phyloP scores from a whole-genome alignment of 1,140 invertebrate species.

The Temnothorax nylanderi region DNA sequence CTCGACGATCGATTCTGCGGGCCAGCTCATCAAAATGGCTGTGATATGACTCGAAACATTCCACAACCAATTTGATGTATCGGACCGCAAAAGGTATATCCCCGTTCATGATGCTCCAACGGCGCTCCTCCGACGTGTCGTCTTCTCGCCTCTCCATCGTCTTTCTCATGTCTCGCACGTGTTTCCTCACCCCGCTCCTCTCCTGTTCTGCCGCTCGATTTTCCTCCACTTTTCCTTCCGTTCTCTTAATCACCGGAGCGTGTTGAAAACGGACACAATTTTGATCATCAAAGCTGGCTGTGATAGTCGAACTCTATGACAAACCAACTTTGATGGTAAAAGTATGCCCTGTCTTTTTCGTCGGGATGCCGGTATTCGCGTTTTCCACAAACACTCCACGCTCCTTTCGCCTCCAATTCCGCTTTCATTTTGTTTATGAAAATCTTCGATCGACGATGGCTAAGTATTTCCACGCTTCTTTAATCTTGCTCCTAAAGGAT shows the following conservation, averaged over 20 bases:
- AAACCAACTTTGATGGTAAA: slow-evolving; percentile 91
- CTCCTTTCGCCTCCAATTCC: background rate
- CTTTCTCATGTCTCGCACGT: background rate
- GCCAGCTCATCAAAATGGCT: slow-evolving; percentile 93
- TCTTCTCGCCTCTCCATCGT: background rate
- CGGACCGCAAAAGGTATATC: slow-evolving; percentile 83
- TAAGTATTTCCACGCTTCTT: slow-evolving; percentile 28
- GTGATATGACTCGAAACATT: slow-evolving; percentile 91
- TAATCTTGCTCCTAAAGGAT: slow-evolving; percentile 8
- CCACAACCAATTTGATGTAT: slow-evolving; percentile 91
- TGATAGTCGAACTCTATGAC: slow-evolving; percentile 92
- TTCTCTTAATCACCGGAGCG: background rate
- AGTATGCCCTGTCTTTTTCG: slow-evolving; percentile 79
- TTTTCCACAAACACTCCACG: background rate
- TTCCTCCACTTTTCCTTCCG: background rate
- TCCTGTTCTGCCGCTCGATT: background rate
- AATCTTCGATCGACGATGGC: slow-evolving; percentile 29
- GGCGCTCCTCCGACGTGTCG: background rate
- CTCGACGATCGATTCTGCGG: slow-evolving; percentile 81
- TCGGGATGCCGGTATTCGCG: background rate
- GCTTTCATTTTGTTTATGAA: slow-evolving; percentile 13
- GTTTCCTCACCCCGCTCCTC: background rate
- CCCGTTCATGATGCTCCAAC: slow-evolving; percentile 39
- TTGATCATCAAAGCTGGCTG: slow-evolving; percentile 94
- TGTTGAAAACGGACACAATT: slow-evolving; percentile 84